Evolutionary conservation across 2,113 vertebrate species (phyloP).

Genomic region (Eulemur macaco): DNA sequence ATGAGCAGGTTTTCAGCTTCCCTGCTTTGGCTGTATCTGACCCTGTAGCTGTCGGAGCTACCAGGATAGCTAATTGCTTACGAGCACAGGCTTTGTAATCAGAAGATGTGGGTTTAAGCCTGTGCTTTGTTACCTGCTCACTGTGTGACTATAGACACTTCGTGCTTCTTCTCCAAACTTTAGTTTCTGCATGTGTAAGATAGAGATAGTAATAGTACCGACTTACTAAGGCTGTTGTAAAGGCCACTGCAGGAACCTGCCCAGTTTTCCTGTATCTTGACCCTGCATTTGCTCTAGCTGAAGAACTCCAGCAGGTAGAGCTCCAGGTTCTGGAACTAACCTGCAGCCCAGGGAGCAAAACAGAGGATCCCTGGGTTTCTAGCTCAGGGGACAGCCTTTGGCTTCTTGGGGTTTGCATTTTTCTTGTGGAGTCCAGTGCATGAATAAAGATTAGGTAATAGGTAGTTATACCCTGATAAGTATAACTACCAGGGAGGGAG

Average conservation of each 20-base stretch:
- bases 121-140: background rate
- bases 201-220: background rate
- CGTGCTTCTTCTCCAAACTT: background rate
- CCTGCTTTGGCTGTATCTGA: rapidly evolving
- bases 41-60: background rate
- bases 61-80: background rate
- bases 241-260: background rate
- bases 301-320: background rate
- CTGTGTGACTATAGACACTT: background rate
- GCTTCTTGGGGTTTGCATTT: background rate
- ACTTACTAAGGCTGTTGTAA: background rate
- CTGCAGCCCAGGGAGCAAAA: background rate
- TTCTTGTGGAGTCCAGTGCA: background rate
- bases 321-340: background rate
- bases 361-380: background rate
- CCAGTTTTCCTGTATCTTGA: background rate
- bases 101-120: background rate
- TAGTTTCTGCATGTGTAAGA: background rate
- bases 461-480: background rate
- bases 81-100: background rate
- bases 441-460: background rate
- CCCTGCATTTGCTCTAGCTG: background rate
- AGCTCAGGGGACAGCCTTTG: background rate
- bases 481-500: background rate
- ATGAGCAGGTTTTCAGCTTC: background rate